Conservation (phyloP, 2,888 invertebrate species). For the Aleiodes leptofemur region DNA sequence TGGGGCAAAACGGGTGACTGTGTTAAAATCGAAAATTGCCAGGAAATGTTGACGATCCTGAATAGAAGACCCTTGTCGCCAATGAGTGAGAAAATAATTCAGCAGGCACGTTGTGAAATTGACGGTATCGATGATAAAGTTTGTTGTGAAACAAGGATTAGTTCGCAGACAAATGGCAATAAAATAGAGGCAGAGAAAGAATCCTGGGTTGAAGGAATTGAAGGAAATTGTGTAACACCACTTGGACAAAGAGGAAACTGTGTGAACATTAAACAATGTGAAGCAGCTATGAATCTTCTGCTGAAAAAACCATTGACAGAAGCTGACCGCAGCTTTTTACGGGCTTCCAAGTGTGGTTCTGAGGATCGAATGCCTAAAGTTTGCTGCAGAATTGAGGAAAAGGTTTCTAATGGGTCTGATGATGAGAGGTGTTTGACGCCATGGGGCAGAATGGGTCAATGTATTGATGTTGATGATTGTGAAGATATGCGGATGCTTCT, state of each 20-base stretch:
- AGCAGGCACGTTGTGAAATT: slow-evolving; percentile 74
- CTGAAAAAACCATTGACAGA: slow-evolving; percentile 36
- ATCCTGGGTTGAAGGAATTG: background rate
- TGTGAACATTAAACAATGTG: slow-evolving; percentile 49
- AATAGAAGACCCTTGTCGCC: slow-evolving; percentile 35
- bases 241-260: slow-evolving; percentile 48
- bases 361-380: slow-evolving; percentile 76
- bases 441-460: slow-evolving; percentile 7
- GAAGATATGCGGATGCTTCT: background rate
- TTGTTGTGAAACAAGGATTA: slow-evolving; percentile 74
- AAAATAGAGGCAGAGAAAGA: background rate
- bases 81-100: slow-evolving; percentile 43
- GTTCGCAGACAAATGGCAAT: background rate
- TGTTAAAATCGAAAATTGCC: slow-evolving; percentile 48
- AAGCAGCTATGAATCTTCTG: slow-evolving; percentile 42
- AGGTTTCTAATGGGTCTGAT: background rate
- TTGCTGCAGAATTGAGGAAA: slow-evolving; percentile 74
- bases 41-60: slow-evolving; percentile 40
- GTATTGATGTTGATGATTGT: slow-evolving; percentile 4
- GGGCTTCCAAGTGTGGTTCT: slow-evolving; percentile 73
- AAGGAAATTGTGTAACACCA: slow-evolving; percentile 43
- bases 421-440: background rate
- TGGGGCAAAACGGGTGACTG: slow-evolving; percentile 49
- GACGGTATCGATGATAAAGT: slow-evolving; percentile 76
- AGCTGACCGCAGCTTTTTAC: slow-evolving; percentile 44